Base-by-base conservation (phyloP, 2,113 vertebrate genomes). In the Trochalopteron elliotii region DNA sequence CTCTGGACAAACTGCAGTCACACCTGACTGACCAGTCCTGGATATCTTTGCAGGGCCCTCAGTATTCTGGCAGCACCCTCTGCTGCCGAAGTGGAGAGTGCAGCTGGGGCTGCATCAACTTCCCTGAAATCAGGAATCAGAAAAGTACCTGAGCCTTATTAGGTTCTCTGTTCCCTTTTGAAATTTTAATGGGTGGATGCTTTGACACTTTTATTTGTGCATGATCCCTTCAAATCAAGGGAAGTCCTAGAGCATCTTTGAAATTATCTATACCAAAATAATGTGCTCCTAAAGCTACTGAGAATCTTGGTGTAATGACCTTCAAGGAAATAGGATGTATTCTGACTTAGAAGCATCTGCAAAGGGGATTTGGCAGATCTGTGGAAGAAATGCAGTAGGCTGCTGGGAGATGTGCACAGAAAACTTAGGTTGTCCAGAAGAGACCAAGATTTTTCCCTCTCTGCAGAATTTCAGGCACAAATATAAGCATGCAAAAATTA, bases 21-120 rank as follows among this genome's bases (percentile, higher is more conserved):
- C 72, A 94, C 87, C 91, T 92, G 82, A 45, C 24, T 0, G 5
- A 33, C 27, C 31, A 25, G 45, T 69, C 2, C 1, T 42, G 76
- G 5, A 2, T 63, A 4, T 52, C 33, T 71, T 68, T 68, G 53
- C 35, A 22, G 57, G 25, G 72, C 60, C 91, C 77, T 81, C 14
- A 5, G 31, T 82, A 91, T 89, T 89, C 69, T 93, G 77, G 52
- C 89, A 96, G 93, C 94, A 96, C 93, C 95, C 96, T 90, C 95
- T 97, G 81, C 95, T 96, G 95, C 91, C 4, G 3, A 93, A 81
- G 57, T 3, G 25, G 42, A 72, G 71, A 92, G 71, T 90, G 86
- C 89, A 94, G 56, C 71, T 83, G 59, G 15, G 59, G 27, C 39
- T 81, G 35, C 65, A 28, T 60, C 63, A 22, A 1, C 18, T 68